phyloP scores from a whole-genome alignment of 2,888 invertebrate genomes.

The Ephialtes manifestator region DNA sequence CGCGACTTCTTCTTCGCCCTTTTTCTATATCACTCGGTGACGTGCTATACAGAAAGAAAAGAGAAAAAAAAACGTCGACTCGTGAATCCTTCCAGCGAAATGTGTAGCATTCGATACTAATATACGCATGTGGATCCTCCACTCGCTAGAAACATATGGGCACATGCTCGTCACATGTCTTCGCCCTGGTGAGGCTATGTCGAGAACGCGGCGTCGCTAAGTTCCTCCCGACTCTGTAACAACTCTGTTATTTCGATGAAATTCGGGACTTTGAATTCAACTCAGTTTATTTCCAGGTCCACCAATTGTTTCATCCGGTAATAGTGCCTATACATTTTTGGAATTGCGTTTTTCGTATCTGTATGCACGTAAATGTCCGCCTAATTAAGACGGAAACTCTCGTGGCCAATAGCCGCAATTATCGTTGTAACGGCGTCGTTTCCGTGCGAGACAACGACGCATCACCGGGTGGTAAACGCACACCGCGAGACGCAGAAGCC shows the following conservation, averaged over 20 bases:
- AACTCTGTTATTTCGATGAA: conserved; percentile 80
- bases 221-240: conserved; percentile 71
- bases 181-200: conserved; percentile 64
- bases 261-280: conserved; percentile 44
- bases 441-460: conserved; percentile 72
- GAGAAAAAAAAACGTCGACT: conserved; percentile 49
- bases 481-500: conserved; percentile 46
- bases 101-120: conserved; percentile 57
- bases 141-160: conserved; percentile 75
- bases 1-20: conserved; percentile 32
- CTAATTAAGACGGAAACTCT: conserved; percentile 81
- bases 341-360: background rate
- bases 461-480: conserved; percentile 72
- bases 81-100: conserved; percentile 64
- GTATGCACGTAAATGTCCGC: background rate
- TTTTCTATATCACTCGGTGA: conserved; percentile 61
- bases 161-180: conserved; percentile 86
- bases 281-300: background rate
- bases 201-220: conserved; percentile 65
- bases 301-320: background rate
- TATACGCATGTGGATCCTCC: conserved; percentile 58
- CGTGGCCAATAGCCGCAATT: conserved; percentile 78
- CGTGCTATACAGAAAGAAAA: conserved; percentile 30
- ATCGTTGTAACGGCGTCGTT: conserved; percentile 81
- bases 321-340: background rate